Conservation (phyloP, 2,113 vertebrate species). For the Cyprinus carpio region DNA sequence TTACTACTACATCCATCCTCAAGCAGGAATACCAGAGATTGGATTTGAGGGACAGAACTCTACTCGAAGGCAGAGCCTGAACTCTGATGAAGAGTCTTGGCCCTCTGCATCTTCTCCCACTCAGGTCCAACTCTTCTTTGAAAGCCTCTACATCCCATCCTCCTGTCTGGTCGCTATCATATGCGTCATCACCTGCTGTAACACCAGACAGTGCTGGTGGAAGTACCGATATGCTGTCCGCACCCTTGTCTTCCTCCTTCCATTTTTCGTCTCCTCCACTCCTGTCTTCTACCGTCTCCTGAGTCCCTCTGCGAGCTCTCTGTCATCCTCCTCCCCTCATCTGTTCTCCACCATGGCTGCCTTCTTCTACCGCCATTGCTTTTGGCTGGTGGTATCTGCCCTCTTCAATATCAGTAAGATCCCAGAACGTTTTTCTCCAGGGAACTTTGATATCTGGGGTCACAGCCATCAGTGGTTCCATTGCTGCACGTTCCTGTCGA, state of each 20-base stretch:
- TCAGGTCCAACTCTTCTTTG: slow-evolving; percentile 61
- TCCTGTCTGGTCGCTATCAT: slow-evolving; percentile 73
- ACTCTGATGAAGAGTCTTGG: background rate
- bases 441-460: slow-evolving; percentile 80
- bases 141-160: slow-evolving; percentile 73
- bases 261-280: slow-evolving; percentile 74
- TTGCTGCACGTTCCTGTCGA: slow-evolving; percentile 80
- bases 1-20: slow-evolving; percentile 78
- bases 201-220: slow-evolving; percentile 74
- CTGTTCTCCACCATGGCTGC: slow-evolving; percentile 56
- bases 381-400: slow-evolving; percentile 77
- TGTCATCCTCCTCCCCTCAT: slow-evolving; percentile 48
- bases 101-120: background rate
- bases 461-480: slow-evolving; percentile 85
- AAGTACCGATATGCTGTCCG: slow-evolving; percentile 76
- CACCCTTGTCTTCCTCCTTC: slow-evolving; percentile 78
- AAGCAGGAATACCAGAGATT: slow-evolving; percentile 60
- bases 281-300: slow-evolving; percentile 75
- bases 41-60: slow-evolving; percentile 35
- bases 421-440: slow-evolving; percentile 75
- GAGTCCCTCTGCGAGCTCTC: slow-evolving; percentile 56
- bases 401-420: slow-evolving; percentile 81
- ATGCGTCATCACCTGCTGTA: slow-evolving; percentile 78
- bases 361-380: slow-evolving; percentile 77
- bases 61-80: slow-evolving; percentile 13